Conservation (phyloP, 53 echinoderm and acorn worm species). For the Echinometra lucunter region DNA sequence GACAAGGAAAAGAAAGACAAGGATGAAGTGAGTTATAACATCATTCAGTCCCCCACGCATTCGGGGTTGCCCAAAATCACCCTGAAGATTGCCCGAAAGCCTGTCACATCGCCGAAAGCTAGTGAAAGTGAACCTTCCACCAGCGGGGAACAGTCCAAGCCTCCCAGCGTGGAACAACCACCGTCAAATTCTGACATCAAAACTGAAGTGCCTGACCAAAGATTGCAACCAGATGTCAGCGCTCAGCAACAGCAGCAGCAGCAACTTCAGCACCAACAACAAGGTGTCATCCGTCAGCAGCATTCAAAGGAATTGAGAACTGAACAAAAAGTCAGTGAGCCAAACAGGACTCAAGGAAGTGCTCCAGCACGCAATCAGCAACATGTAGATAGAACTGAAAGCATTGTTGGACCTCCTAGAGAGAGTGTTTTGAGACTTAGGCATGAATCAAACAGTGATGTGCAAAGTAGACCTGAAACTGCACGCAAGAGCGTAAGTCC, state of each 20-base stretch:
- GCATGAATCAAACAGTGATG: slow-evolving; percentile 47
- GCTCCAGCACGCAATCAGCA: slow-evolving; percentile 31
- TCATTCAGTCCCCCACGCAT: slow-evolving; percentile 63
- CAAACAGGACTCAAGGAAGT: slow-evolving; percentile 54
- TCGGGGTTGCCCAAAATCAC: slow-evolving; percentile 64
- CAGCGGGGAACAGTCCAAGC: slow-evolving; percentile 63
- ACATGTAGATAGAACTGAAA: slow-evolving; percentile 22
- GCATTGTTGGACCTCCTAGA: slow-evolving; percentile 14
- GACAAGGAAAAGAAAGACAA: slow-evolving; percentile 46
- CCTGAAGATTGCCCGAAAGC: slow-evolving; percentile 62
- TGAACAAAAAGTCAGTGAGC: slow-evolving; percentile 57
- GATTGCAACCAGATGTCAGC: slow-evolving; percentile 13
- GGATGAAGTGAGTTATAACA: slow-evolving; percentile 66
- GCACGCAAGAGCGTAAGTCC: background rate
- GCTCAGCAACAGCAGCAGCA: background rate
- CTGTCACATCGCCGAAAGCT: slow-evolving; percentile 45
- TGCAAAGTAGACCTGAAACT: background rate
- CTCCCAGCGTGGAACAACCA: slow-evolving; percentile 53
- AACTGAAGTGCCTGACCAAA: slow-evolving; percentile 68
- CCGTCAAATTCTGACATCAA: slow-evolving; percentile 25
- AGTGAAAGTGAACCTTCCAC: slow-evolving; percentile 61
- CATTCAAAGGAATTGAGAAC: slow-evolving; percentile 43
- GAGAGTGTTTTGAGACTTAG: slow-evolving; percentile 59
- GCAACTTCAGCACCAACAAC: slow-evolving; percentile 8
- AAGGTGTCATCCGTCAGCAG: slow-evolving; percentile 28